Conservation (phyloP, 2,113 vertebrate genomes). For the Cavia aperea region DNA sequence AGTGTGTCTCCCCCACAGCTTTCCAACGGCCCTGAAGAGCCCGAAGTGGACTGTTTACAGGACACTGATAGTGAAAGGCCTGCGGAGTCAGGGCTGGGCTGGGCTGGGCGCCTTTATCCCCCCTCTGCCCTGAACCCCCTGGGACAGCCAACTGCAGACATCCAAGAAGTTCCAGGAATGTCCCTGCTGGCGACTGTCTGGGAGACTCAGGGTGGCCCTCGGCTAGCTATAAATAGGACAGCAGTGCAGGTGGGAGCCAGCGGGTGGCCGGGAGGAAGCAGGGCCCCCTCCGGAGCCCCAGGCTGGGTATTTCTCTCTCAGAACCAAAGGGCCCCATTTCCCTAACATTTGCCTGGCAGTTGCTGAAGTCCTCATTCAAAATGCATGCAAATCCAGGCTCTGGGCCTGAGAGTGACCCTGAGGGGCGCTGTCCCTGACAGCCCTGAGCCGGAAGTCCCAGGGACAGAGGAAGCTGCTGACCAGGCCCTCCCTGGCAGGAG, state of each 20-base stretch:
- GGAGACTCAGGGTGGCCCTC: not conserved
- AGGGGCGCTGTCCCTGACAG: not conserved
- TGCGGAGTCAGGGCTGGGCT: not conserved
- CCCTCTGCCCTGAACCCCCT: not conserved
- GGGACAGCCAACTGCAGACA: not conserved
- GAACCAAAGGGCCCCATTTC: not conserved
- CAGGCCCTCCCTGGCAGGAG: not conserved
- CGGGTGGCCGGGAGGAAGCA: not conserved
- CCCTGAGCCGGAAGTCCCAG: rapidly evolving
- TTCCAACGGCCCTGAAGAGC: not conserved
- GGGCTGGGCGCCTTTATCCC: not conserved
- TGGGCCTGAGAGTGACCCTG: not conserved
- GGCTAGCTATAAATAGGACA: not conserved
- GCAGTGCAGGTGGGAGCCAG: not conserved
- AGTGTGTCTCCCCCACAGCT: not conserved
- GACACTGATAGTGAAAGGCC: not conserved
- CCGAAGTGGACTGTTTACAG: not conserved
- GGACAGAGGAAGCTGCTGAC: not conserved
- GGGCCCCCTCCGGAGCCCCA: rapidly evolving
- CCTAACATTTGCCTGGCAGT: slow-evolving; percentile 51
- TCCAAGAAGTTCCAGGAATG: not conserved
- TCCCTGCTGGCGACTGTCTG: not conserved
- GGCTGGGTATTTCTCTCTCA: not conserved
- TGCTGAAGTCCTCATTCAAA: slow-evolving; percentile 18
- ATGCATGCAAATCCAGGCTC: slow-evolving; percentile 17